Conservation (phyloP, 1,140 invertebrate species). For the Tetramorium alpestre region DNA sequence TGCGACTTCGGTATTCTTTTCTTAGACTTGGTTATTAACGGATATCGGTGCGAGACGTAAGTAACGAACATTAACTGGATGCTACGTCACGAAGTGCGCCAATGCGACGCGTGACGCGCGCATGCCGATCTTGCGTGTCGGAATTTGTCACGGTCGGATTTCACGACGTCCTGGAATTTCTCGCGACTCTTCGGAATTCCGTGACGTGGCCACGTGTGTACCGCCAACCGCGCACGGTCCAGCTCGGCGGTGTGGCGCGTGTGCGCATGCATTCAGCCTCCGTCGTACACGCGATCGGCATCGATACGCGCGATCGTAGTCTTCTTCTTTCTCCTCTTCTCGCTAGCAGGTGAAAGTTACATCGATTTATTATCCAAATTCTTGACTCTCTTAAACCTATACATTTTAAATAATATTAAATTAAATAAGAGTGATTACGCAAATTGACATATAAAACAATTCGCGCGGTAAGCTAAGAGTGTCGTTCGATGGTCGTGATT, state of each 20-base stretch:
- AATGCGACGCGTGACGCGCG: constrained; percentile 17
- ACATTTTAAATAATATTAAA: neutral
- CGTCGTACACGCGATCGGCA: neutral
- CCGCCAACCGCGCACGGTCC: neutral
- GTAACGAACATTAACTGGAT: constrained; percentile 48
- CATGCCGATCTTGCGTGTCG: constrained; percentile 37
- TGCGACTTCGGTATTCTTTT: neutral
- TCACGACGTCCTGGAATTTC: constrained; percentile 41
- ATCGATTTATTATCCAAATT: neutral
- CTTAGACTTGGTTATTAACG: constrained; percentile 3
- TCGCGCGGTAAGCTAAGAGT: constrained; percentile 38
- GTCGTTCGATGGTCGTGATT: constrained; percentile 48
- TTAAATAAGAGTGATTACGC: neutral
- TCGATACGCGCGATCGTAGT: neutral
- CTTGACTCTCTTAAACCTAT: neutral
- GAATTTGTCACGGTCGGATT: constrained; percentile 45
- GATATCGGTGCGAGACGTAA: constrained; percentile 35
- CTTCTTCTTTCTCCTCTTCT: neutral
- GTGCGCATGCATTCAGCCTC: constrained; percentile 1
- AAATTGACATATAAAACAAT: neutral
- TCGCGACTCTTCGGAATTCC: constrained; percentile 41
- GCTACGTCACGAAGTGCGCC: constrained; percentile 41
- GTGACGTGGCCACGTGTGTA: constrained; percentile 20
- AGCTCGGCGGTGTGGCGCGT: neutral
- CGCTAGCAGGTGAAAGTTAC: neutral